Evolutionary conservation across 2,888 invertebrate species (phyloP).

Genomic region (Pilophorus perplexus): DNA sequence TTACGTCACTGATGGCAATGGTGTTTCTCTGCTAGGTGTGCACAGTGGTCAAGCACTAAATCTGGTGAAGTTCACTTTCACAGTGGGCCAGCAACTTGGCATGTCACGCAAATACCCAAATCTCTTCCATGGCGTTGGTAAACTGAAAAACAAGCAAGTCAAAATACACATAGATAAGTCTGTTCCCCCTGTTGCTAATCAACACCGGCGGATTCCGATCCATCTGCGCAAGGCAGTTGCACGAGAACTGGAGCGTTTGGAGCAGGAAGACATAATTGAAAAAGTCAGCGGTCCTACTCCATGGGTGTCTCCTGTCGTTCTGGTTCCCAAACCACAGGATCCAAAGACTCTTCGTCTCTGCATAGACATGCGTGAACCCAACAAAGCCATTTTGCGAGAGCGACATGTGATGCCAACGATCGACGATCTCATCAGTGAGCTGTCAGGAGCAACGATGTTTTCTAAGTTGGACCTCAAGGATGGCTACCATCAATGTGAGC

Average conservation of each 20-base stretch:
- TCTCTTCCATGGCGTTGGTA: not conserved
- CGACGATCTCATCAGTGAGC: not conserved
- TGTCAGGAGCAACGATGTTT: slow-evolving; percentile 1
- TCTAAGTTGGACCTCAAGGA: slow-evolving; percentile 1
- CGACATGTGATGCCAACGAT: slow-evolving; percentile 17
- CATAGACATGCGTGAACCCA: not conserved
- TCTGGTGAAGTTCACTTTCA: not conserved
- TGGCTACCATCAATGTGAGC: slow-evolving; percentile 16
- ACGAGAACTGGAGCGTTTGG: not conserved
- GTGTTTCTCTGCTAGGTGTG: not conserved
- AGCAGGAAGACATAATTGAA: slow-evolving; percentile 16
- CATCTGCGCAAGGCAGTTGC: not conserved
- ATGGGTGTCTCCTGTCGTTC: slow-evolving; percentile 7
- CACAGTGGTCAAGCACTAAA: not conserved
- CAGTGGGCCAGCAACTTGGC: not conserved
- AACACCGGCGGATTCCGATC: not conserved
- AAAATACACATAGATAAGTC: not conserved
- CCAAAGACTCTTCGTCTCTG: not conserved
- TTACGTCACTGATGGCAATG: not conserved
- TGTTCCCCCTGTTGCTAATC: not conserved
- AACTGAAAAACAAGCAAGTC: not conserved
- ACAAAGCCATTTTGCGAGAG: slow-evolving; percentile 18
- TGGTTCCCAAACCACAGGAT: slow-evolving; percentile 2
- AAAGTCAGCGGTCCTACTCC: slow-evolving; percentile 10
- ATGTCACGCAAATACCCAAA: not conserved